Conservation (phyloP, 1,140 invertebrate genomes). For the Daktulosphaira vitifoliae region DNA sequence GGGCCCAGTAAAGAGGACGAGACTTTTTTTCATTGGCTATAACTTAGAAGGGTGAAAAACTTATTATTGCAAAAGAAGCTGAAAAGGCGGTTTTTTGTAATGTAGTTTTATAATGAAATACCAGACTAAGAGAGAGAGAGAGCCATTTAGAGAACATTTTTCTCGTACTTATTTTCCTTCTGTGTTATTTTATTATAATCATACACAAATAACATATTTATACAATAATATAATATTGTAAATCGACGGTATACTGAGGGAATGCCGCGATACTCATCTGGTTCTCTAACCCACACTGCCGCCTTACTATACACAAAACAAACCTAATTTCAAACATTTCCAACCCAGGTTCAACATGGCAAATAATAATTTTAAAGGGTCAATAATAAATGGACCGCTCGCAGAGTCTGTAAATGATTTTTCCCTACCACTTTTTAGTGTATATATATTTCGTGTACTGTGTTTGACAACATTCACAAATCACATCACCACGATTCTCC, state of each 20-base stretch:
- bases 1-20: not conserved
- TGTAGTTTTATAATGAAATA: slow-evolving; percentile 1
- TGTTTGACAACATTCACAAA: slow-evolving; percentile 30
- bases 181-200: slow-evolving; percentile 10
- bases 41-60: slow-evolving; percentile 4
- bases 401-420: slow-evolving; percentile 32
- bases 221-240: not conserved
- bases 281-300: slow-evolving; percentile 9
- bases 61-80: not conserved
- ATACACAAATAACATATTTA: not conserved
- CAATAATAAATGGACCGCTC: slow-evolving; percentile 33
- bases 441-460: not conserved
- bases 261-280: slow-evolving; percentile 26
- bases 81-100: slow-evolving; percentile 17
- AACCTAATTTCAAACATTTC: slow-evolving; percentile 13
- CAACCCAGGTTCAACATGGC: slow-evolving; percentile 28
- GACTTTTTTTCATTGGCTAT: slow-evolving; percentile 22
- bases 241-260: slow-evolving; percentile 9
- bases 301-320: slow-evolving; percentile 14
- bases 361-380: slow-evolving; percentile 33
- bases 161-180: slow-evolving; percentile 16
- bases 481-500: slow-evolving; percentile 24
- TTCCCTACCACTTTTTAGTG: slow-evolving; percentile 2
- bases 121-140: slow-evolving; percentile 8
- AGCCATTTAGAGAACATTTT: slow-evolving; percentile 29